phyloP scores from a whole-genome alignment of 2,113 vertebrate species.

The Propithecus coquereli region DNA sequence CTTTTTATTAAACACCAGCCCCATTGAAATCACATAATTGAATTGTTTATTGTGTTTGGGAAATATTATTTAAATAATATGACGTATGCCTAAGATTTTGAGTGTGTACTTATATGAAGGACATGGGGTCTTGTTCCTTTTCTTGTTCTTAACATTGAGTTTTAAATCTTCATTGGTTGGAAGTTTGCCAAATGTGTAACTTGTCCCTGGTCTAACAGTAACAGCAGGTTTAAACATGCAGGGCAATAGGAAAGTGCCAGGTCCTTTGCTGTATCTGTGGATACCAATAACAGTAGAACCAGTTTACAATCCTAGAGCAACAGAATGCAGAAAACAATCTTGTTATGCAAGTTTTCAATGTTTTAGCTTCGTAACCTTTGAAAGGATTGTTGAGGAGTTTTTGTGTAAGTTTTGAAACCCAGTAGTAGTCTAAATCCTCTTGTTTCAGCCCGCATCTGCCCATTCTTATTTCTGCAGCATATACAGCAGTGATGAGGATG shows the following conservation, averaged over 20 bases:
- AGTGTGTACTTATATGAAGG: slow-evolving; percentile 76
- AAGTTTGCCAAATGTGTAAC: slow-evolving; percentile 85
- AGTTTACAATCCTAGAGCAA: slow-evolving; percentile 89
- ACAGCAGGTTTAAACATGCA: slow-evolving; percentile 94
- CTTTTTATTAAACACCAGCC: not conserved
- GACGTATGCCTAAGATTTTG: slow-evolving; percentile 67
- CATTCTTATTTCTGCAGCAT: slow-evolving; percentile 86
- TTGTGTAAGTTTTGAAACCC: slow-evolving; percentile 71
- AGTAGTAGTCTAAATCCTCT: slow-evolving; percentile 67
- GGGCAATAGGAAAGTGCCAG: slow-evolving; percentile 87
- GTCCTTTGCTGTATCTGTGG: slow-evolving; percentile 95
- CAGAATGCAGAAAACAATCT: slow-evolving; percentile 84
- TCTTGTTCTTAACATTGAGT: slow-evolving; percentile 83
- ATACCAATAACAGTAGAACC: slow-evolving; percentile 99
- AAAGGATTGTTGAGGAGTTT: slow-evolving; percentile 67
- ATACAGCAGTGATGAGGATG: slow-evolving; percentile 98
- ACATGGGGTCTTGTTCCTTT: slow-evolving; percentile 80
- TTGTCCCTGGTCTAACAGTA: slow-evolving; percentile 89
- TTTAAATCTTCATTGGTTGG: slow-evolving; percentile 88
- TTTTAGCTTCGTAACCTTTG: slow-evolving; percentile 83
- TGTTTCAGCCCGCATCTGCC: slow-evolving; percentile 53
- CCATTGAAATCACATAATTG: not conserved
- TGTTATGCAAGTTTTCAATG: slow-evolving; percentile 92
- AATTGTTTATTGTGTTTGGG: slow-evolving; percentile 34
- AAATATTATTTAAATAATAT: slow-evolving; percentile 60